These are phyloP conservation scores for Hyposoter didymator DNA, from an alignment of 2,888 invertebrate genomes.

Conservation along the genomic window DNA sequence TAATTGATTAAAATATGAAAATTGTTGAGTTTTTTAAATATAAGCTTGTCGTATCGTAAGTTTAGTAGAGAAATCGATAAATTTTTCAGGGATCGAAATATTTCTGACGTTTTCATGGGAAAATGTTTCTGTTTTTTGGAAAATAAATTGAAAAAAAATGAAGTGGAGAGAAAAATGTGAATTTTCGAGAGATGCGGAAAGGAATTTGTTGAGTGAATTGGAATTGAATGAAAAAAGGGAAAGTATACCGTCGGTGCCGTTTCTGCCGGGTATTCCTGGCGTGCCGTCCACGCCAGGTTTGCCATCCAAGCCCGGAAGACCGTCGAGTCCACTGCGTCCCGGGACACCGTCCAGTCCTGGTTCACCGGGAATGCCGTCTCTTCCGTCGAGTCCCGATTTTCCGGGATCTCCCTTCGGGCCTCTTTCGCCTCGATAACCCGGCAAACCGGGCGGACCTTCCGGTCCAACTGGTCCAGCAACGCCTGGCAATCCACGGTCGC, in stretches of 20 bases:
- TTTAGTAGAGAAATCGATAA: too few species aligned
- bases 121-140: neutral
- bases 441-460: constrained; percentile 87
- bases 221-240: neutral
- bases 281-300: constrained; percentile 90
- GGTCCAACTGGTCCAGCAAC: constrained; percentile 89
- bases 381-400: constrained; percentile 91
- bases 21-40: too few species aligned
- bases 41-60: too few species aligned
- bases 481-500: constrained; percentile 89
- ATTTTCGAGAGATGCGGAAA: too few species aligned
- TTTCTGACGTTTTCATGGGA: neutral
- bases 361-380: constrained; percentile 96
- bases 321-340: constrained; percentile 94
- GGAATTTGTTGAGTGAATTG: neutral
- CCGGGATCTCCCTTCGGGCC: constrained; percentile 88
- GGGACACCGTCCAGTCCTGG: constrained; percentile 95
- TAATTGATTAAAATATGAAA: too few species aligned
- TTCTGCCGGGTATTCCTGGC: constrained; percentile 88
- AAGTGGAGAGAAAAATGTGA: too few species aligned
- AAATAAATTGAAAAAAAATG: neutral
- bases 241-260: constrained; percentile 88
- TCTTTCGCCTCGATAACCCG: constrained; percentile 88
- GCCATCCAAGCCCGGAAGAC: constrained; percentile 89
- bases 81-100: too few species aligned